Evolutionary conservation across 2,113 vertebrate genomes (phyloP).

Genomic region (Thamnophis sirtalis): DNA sequence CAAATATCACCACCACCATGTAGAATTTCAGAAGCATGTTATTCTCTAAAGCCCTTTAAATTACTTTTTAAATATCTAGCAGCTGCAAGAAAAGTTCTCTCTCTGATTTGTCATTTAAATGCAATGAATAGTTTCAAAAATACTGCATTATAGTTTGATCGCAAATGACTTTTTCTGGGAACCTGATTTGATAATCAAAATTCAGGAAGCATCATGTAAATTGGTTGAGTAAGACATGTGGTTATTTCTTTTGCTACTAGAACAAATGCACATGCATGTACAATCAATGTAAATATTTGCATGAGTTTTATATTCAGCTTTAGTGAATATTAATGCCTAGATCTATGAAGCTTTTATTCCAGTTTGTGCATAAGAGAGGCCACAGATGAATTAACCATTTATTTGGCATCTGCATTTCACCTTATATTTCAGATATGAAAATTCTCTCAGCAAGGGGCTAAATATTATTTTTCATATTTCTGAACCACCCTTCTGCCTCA

Average conservation of each 20-base stretch:
- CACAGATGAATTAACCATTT: not conserved
- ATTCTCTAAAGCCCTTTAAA: not conserved
- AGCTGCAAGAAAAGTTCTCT: constrained; percentile 34
- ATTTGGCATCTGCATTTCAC: not conserved
- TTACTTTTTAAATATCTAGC: constrained; percentile 31
- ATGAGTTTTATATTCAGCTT: constrained; percentile 40
- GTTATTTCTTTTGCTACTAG: constrained; percentile 30
- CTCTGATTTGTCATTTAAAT: constrained; percentile 47
- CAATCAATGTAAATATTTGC: constrained; percentile 20
- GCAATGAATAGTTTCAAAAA: constrained; percentile 54
- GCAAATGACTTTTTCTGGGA: constrained; percentile 40
- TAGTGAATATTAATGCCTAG: constrained; percentile 40
- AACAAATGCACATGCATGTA: constrained; percentile 18
- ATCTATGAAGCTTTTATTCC: constrained; percentile 1
- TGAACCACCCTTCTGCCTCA: not conserved
- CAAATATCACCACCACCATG: not conserved
- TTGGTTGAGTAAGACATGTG: constrained; percentile 51
- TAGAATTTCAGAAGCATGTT: not conserved
- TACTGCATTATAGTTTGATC: constrained; percentile 52
- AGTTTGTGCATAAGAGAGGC: fast-evolving
- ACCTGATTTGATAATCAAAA: constrained; percentile 21
- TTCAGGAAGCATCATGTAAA: constrained; percentile 31
- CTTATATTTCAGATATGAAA: not conserved
- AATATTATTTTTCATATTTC: not conserved
- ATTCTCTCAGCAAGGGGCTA: not conserved